Percentiles rank a stretch among this genome's conserved stretches.
Conservation (phyloP, 2,113 vertebrate species). For the Malurus cyaneus region DNA sequence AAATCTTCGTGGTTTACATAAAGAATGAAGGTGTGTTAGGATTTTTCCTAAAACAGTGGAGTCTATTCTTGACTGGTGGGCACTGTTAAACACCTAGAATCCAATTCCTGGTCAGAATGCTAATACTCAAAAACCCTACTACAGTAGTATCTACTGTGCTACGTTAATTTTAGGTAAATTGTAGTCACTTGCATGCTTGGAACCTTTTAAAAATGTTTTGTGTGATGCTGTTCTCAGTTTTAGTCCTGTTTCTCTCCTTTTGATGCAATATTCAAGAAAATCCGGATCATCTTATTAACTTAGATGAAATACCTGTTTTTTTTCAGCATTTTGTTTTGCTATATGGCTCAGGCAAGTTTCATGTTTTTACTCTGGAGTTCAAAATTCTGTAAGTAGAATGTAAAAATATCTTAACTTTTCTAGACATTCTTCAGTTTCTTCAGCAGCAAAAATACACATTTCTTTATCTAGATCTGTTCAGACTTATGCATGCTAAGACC, state of each 20-base stretch:
- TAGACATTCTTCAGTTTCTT: constrained; percentile 23
- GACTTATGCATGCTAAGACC: constrained; percentile 63
- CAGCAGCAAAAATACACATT: constrained; percentile 32
- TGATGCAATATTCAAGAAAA: not conserved
- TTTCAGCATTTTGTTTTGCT: not conserved
- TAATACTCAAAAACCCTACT: not conserved
- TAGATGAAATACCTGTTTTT: not conserved
- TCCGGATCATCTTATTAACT: not conserved
- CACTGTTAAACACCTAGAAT: not conserved
- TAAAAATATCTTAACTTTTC: constrained; percentile 27
- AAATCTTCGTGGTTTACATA: not conserved
- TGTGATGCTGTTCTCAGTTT: not conserved
- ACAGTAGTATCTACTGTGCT: not conserved
- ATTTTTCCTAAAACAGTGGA: not conserved
- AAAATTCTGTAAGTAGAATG: not conserved
- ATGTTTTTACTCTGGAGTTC: not conserved
- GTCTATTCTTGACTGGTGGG: not conserved
- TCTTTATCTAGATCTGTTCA: constrained; percentile 72
- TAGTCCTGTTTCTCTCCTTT: not conserved
- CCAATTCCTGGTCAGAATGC: not conserved
- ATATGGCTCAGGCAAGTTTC: not conserved
- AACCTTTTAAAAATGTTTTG: not conserved
- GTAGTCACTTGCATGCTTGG: not conserved
- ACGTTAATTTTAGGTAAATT: not conserved
- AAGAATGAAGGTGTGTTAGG: not conserved